These are phyloP conservation scores for Drosophila serrata DNA, from an alignment of 1,140 invertebrate species.

Conservation along the genomic window DNA sequence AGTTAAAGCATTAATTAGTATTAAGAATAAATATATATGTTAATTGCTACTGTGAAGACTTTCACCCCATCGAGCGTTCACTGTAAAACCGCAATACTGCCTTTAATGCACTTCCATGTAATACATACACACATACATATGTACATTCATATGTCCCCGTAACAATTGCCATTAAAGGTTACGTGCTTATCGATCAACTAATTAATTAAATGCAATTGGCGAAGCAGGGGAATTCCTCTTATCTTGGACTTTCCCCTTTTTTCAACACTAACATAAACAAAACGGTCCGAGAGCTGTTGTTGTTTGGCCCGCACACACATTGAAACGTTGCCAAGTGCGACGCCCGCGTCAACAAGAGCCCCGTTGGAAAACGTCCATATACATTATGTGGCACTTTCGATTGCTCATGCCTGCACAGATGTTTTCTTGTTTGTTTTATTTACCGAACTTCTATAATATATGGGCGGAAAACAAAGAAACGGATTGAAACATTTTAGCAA, in stretches of 20 bases:
- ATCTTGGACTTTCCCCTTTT: conserved; percentile 33
- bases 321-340: conserved; percentile 38
- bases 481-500: conserved; percentile 33
- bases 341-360: conserved; percentile 6
- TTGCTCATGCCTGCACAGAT: conserved; percentile 19
- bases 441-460: conserved; percentile 23
- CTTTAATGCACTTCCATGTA: not conserved
- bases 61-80: not conserved
- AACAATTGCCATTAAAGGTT: conserved; percentile 7
- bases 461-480: conserved; percentile 17
- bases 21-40: not conserved
- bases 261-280: conserved; percentile 47
- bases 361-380: conserved; percentile 3
- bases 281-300: not conserved
- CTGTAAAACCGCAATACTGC: conserved; percentile 7
- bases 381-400: conserved; percentile 23
- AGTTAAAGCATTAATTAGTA: not conserved
- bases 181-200: conserved; percentile 28
- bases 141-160: not conserved
- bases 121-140: not conserved
- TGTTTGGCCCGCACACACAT: conserved; percentile 6
- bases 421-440: conserved; percentile 16
- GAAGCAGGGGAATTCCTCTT: conserved; percentile 29
- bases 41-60: not conserved
- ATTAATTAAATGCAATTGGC: conserved; percentile 31